phyloP scores from a whole-genome alignment of 2,888 invertebrate genomes.

The Drosophila mayaguana region DNA sequence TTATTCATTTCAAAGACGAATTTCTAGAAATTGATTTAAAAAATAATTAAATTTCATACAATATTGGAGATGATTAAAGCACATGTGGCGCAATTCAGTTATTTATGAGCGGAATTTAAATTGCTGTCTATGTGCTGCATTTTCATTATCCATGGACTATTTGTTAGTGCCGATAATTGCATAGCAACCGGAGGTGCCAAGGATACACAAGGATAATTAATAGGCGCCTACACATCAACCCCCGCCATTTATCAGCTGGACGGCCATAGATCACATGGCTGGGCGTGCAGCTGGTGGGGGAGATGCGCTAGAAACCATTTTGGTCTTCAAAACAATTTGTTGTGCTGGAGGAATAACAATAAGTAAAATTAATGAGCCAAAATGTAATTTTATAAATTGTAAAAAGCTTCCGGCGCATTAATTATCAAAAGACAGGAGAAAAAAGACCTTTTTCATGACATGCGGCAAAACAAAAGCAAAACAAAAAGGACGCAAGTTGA shows the following conservation, averaged over 20 bases:
- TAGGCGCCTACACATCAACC: slow-evolving; percentile 30
- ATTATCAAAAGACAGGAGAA: slow-evolving; percentile 54
- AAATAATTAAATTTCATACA: neutral
- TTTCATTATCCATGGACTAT: slow-evolving; percentile 51
- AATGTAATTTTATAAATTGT: slow-evolving; percentile 79
- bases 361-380: slow-evolving; percentile 80
- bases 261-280: slow-evolving; percentile 50
- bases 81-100: slow-evolving; percentile 5
- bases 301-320: slow-evolving; percentile 58
- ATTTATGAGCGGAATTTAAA: slow-evolving; percentile 31
- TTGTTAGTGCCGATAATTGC: slow-evolving; percentile 53
- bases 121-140: slow-evolving; percentile 1
- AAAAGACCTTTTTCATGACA: slow-evolving; percentile 37
- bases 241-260: slow-evolving; percentile 58
- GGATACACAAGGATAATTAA: slow-evolving; percentile 54
- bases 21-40: neutral
- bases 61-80: neutral
- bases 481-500: slow-evolving; percentile 37
- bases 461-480: slow-evolving; percentile 20
- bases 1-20: neutral
- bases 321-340: slow-evolving; percentile 68
- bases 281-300: slow-evolving; percentile 31
- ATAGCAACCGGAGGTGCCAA: slow-evolving; percentile 9
- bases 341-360: slow-evolving; percentile 53
- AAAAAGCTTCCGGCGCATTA: slow-evolving; percentile 76